Evolutionary conservation across 1,140 invertebrate genomes (phyloP), one percentile per base, ranked within the genome.

Genomic region (Sinonovacula constricta): DNA sequence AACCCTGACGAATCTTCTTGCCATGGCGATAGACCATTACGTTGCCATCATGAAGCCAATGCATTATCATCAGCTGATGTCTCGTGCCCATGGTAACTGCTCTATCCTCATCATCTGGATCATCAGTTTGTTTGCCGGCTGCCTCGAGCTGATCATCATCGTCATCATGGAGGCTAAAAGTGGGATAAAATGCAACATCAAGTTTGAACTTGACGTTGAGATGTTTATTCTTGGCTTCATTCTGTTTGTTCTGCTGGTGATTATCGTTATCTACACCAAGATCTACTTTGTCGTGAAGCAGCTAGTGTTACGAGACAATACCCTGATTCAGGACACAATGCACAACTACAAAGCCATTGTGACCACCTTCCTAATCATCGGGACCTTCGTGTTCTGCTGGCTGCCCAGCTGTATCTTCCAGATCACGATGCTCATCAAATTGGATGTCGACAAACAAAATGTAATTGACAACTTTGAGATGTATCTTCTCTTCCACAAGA

Each of bases 11-110:
- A 94, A 95, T 86, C 90, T 95, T 2, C 83, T 94, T 10, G 92
- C 92, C 2, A 90, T 95, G 22, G 94, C 94, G 5, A 86, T 94
- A 26, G 94, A 95, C 87, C 94, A 95, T 82, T 97, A 96, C 89
- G 94, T 95, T 81, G 96, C 96, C 0, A 95, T 97, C 36, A 95
- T 95, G 4, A 95, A 96, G 87, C 96, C 96, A 0, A 91, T 97
- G 36, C 93, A 95, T 15, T 97, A 97, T 88, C 94, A 95, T 80
- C 93, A 93, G 15, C 93, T 94, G 45, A 81, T 88, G 74, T 79
- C 68, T 7, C 89, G 91, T 26, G 90, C 94, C 15, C 94, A 94
- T 57, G 94, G 94, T 0, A 93, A 92, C 1, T 88, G 94, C 0
- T 91, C 96, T 12, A 95, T 96, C 66, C 90, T 93, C 10, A 90